These are phyloP conservation scores for Nesidiocoris tenuis DNA, from an alignment of 2,888 invertebrate species.

Conservation along the genomic window DNA sequence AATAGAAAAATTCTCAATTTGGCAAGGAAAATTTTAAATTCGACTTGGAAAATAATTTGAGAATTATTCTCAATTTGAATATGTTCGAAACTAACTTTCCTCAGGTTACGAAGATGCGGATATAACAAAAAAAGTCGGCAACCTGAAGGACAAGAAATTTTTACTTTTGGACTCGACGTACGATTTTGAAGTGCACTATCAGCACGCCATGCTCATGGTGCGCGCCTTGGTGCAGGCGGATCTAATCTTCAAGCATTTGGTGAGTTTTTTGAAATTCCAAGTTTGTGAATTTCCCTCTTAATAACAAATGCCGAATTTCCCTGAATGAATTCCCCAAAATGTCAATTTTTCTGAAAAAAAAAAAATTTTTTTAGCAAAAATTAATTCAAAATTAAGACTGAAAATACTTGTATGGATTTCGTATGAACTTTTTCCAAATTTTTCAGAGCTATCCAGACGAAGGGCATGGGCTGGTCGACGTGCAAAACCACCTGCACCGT, in stretches of 20 bases:
- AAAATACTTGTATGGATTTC: too few relatives aligned
- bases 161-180: constrained; percentile 76
- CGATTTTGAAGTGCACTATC: constrained; percentile 81
- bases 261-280: constrained; percentile 56
- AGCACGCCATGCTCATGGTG: constrained; percentile 81
- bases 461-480: constrained; percentile 29
- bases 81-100: too few relatives aligned
- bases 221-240: constrained; percentile 77
- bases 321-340: neutral
- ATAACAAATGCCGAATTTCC: neutral
- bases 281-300: neutral
- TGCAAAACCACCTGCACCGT: constrained; percentile 69
- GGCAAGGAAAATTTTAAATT: too few relatives aligned
- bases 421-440: too few relatives aligned
- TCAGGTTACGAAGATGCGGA: constrained; percentile 71
- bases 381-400: too few relatives aligned
- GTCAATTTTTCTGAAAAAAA: neutral
- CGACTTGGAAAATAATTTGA: too few relatives aligned
- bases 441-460: constrained; percentile 74
- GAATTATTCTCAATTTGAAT: too few relatives aligned
- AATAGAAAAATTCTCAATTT: too few relatives aligned
- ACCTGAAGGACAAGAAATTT: constrained; percentile 60
- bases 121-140: constrained; percentile 74
- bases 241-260: constrained; percentile 82
- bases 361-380: constrained; percentile 6